These are phyloP conservation scores for Eupithecia subfuscata DNA, from an alignment of 2,888 invertebrate genomes.

Conservation along the genomic window DNA sequence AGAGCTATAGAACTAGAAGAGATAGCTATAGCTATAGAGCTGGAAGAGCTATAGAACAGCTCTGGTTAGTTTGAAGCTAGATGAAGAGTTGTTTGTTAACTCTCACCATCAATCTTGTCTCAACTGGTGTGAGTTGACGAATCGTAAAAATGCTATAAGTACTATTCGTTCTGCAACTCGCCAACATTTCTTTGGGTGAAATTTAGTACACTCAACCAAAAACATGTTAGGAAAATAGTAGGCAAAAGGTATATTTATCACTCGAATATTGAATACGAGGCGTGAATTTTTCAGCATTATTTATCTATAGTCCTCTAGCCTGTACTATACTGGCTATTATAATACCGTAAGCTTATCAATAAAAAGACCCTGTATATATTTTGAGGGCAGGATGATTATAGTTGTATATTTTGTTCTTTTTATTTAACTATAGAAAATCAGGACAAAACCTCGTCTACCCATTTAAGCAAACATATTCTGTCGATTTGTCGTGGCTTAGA, in stretches of 20 bases:
- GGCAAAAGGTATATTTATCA: neutral
- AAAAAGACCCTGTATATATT: neutral
- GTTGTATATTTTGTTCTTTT: neutral
- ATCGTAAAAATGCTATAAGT: neutral
- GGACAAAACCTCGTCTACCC: constrained; percentile 55
- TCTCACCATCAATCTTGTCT: neutral
- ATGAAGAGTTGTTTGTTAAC: neutral
- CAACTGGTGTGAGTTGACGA: neutral
- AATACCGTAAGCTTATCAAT: neutral
- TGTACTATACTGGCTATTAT: too few species aligned
- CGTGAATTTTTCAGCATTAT: too few species aligned
- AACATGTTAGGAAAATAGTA: neutral
- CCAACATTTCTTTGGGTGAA: neutral
- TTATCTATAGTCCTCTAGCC: too few species aligned
- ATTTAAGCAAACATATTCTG: constrained; percentile 57
- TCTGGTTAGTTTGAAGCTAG: neutral
- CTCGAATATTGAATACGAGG: too few species aligned
- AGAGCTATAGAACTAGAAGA: too few species aligned
- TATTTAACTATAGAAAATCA: neutral
- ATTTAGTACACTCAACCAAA: neutral
- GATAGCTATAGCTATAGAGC: too few species aligned
- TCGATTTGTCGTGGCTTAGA: constrained; percentile 67
- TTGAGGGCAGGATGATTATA: neutral
- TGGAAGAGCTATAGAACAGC: too few species aligned
- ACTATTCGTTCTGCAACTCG: neutral